Base-by-base conservation (phyloP, 2,113 vertebrate species). In the Engraulis encrasicolus region DNA sequence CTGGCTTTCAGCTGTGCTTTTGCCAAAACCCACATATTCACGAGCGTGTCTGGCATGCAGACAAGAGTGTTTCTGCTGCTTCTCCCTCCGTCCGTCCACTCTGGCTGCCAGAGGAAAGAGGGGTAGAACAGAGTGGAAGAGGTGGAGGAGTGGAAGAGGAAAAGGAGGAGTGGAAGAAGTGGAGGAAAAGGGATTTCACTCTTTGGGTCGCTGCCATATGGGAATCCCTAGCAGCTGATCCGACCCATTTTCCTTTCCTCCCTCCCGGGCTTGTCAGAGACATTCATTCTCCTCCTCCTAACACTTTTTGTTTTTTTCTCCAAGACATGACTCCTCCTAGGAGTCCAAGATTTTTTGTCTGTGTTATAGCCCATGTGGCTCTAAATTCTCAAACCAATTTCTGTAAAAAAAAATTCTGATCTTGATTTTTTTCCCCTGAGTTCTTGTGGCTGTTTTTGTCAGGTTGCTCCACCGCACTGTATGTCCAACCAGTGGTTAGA, bases 101-200 rank as follows among this genome's bases (percentile, higher is more conserved):
- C n/a, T n/a, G n/a, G 82, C 89, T 92, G 92, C 92, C 92, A 93
- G 92, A 92, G 93, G 90, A 80, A 92, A 93, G 90, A 80, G n/a
- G n/a, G n/a, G n/a, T n/a, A n/a, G n/a, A 79, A 50, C 78, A 80
- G 52, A 1, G 14, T 31, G 31, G 66, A 74, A 74, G 34, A 79
- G 83, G 85, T n/a, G n/a, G n/a, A n/a, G n/a, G n/a, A n/a, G n/a
- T n/a, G n/a, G n/a, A n/a, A n/a, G n/a, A n/a, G n/a, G n/a, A n/a
- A n/a, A n/a, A n/a, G n/a, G n/a, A n/a, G n/a, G n/a, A n/a, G n/a
- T n/a, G n/a, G n/a, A n/a, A n/a, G n/a, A n/a, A n/a, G n/a, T n/a
- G n/a, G n/a, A 86, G 85, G 85, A 86, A 83, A 74, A 52, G 81
- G 82, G 90, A 92, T 92, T 93, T 92, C 88, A 90, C 85, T 87